Evolutionary conservation across 2,888 invertebrate genomes (phyloP).

Genomic region (Tiliacea aurago): DNA sequence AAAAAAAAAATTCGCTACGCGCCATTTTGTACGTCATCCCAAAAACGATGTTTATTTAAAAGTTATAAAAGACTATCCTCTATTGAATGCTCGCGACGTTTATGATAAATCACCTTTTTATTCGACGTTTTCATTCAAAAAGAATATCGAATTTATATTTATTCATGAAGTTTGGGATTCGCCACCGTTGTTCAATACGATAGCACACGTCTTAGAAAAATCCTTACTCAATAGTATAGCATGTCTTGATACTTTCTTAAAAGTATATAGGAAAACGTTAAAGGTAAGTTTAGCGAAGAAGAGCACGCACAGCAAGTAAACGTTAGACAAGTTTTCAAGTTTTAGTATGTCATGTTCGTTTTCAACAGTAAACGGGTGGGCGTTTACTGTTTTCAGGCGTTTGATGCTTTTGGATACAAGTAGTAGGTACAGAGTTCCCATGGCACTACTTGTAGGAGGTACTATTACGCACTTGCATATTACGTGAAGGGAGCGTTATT

Average conservation of each 20-base stretch:
- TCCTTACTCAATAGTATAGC: slow-evolving; percentile 30
- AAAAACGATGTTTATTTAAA: slow-evolving; percentile 90
- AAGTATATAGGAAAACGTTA: not conserved
- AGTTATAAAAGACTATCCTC: slow-evolving; percentile 84
- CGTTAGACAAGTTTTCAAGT: not conserved
- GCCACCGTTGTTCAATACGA: slow-evolving; percentile 87
- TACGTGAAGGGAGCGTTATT: not conserved
- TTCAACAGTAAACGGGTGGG: too few species aligned
- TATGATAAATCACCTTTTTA: slow-evolving; percentile 90
- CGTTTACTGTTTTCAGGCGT: not conserved
- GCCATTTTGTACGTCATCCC: slow-evolving; percentile 86
- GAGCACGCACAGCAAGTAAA: not conserved
- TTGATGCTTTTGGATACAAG: not conserved
- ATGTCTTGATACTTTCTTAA: slow-evolving; percentile 67
- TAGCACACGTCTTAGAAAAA: slow-evolving; percentile 82
- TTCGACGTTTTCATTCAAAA: slow-evolving; percentile 86
- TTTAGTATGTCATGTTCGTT: too few species aligned
- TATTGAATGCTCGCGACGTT: slow-evolving; percentile 80
- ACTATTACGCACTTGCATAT: not conserved
- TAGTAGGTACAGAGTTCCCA: not conserved
- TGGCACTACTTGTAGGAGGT: not conserved
- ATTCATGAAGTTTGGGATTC: slow-evolving; percentile 89
- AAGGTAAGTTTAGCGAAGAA: not conserved
- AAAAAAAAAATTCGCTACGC: slow-evolving; percentile 80
- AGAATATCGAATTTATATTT: slow-evolving; percentile 89